phyloP scores from a whole-genome alignment of 30 jellyfish, hydroid and myxozoan genomes.

The Thelohanellus kitauei region DNA sequence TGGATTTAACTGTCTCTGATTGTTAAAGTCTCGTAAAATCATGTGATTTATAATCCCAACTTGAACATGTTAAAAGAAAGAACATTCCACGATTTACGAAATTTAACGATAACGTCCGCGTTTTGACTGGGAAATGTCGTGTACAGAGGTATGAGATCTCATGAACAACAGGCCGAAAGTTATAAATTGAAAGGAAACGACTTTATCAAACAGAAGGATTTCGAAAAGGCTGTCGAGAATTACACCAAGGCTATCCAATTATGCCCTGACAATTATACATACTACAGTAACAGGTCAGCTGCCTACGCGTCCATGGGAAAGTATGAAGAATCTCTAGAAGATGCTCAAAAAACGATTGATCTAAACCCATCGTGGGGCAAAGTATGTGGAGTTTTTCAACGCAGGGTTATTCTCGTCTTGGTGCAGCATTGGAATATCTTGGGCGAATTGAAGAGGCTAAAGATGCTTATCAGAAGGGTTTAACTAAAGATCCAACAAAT shows the following conservation, averaged over 20 bases:
- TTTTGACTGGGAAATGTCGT: no score
- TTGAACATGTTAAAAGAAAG: no score
- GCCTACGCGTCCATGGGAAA: slow-evolving; percentile 72
- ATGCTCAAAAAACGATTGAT: slow-evolving; percentile 77
- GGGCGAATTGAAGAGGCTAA: slow-evolving; percentile 32
- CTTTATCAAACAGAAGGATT: slow-evolving; percentile 28
- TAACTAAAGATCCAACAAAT: slow-evolving; percentile 39
- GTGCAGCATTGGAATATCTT: slow-evolving; percentile 54
- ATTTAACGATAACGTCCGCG: no score
- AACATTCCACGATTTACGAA: no score
- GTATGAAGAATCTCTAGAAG: slow-evolving; percentile 35
- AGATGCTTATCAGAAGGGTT: slow-evolving; percentile 62
- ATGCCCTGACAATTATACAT: slow-evolving; percentile 47
- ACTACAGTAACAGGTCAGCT: slow-evolving; percentile 89
- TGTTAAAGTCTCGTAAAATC: no score
- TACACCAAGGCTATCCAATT: slow-evolving; percentile 65
- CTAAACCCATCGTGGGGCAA: slow-evolving; percentile 81
- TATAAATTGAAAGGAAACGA: slow-evolving; percentile 39
- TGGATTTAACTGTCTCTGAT: no score
- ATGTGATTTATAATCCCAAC: no score
- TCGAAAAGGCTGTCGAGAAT: slow-evolving; percentile 25
- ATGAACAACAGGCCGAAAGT: slow-evolving; percentile 39
- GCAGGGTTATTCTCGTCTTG: slow-evolving; percentile 82
- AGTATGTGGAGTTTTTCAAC: slow-evolving; percentile 9
- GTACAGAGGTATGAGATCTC: no score